Evolutionary conservation across 2,888 invertebrate species (phyloP).

Genomic region (Deilephila porcellus): DNA sequence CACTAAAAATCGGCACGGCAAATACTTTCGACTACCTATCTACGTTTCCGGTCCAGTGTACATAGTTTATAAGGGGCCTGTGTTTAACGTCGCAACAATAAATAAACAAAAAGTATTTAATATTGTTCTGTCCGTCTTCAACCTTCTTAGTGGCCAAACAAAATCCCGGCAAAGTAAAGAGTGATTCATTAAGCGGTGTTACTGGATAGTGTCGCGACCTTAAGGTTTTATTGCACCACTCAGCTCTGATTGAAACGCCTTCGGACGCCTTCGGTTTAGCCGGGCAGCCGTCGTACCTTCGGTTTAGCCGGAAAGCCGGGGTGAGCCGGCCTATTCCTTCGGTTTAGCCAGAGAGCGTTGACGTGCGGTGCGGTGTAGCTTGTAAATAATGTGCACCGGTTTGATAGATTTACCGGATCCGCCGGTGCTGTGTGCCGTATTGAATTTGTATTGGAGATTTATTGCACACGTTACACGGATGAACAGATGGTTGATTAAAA

Average conservation of each 20-base stretch:
- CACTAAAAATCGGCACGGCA: too few species aligned
- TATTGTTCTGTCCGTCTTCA: too few species aligned
- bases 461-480: not conserved
- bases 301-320: not conserved
- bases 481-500: too few species aligned
- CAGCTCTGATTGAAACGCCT: conserved; percentile 16
- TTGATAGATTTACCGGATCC: conserved; percentile 13
- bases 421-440: not conserved
- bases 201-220: conserved; percentile 7
- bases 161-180: not conserved
- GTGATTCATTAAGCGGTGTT: conserved; percentile 9
- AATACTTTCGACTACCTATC: too few species aligned
- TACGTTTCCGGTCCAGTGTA: too few species aligned
- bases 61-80: too few species aligned
- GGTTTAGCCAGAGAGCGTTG: conserved; percentile 6
- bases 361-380: not conserved
- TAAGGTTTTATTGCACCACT: conserved; percentile 27
- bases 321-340: not conserved
- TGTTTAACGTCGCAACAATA: too few species aligned
- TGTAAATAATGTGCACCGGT: conserved; percentile 17
- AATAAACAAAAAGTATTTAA: too few species aligned
- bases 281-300: not conserved
- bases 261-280: not conserved
- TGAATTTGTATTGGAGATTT: conserved; percentile 12
- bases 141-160: not conserved